Conservation (phyloP, 2,113 vertebrate species). For the Phylloscopus whistleri region DNA sequence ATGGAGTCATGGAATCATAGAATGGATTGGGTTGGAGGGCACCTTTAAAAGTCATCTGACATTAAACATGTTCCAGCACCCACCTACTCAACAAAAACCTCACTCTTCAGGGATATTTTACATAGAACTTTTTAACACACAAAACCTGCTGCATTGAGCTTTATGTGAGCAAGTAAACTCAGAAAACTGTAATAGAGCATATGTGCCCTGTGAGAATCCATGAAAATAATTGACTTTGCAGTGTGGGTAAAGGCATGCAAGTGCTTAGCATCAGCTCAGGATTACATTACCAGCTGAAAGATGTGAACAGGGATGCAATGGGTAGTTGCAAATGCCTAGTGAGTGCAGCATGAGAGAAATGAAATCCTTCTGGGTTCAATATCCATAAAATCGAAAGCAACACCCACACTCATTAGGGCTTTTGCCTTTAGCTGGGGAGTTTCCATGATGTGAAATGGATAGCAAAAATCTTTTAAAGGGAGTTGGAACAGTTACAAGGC, state of each 20-base stretch:
- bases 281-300: background rate
- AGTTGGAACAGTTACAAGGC: background rate
- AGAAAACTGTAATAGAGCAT: background rate
- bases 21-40: background rate
- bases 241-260: background rate
- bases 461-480: background rate
- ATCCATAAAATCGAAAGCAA: background rate
- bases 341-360: background rate
- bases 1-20: background rate
- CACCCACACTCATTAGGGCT: background rate
- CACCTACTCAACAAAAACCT: background rate
- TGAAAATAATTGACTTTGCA: slow-evolving; percentile 28
- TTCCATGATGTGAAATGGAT: background rate
- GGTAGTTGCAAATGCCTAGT: background rate
- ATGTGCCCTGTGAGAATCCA: background rate
- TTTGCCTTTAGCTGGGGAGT: background rate
- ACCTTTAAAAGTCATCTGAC: background rate
- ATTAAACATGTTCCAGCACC: background rate
- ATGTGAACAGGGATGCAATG: background rate
- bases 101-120: background rate
- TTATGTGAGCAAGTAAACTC: background rate
- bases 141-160: background rate
- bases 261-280: background rate
- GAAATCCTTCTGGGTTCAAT: slow-evolving; percentile 39
- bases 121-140: background rate